Percentiles rank a stretch among this genome's conserved stretches.
These are phyloP conservation scores for Drosophila nigromelanica DNA, from an alignment of 1,140 invertebrate species.

Conservation along the genomic window DNA sequence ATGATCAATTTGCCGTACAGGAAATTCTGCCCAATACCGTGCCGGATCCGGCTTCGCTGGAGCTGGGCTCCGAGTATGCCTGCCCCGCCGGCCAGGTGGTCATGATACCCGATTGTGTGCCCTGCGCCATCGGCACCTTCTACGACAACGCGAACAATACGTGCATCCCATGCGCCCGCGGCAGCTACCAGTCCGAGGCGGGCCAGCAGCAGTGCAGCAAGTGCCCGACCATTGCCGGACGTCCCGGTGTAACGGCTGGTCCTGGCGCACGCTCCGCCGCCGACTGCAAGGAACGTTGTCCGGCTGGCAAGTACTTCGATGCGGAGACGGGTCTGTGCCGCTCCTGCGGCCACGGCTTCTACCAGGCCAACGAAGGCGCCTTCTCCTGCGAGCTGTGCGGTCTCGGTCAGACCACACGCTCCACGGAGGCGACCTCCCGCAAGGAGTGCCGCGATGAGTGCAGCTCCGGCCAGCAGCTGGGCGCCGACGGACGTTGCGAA, in stretches of 20 bases:
- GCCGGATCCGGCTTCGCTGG: constrained; percentile 94
- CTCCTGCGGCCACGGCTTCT: constrained; percentile 97
- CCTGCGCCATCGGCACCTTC: constrained; percentile 96
- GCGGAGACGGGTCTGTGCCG: constrained; percentile 92
- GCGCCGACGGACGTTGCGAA: constrained; percentile 94
- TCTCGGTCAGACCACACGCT: constrained; percentile 96
- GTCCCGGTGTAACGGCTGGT: constrained; percentile 93
- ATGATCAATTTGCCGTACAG: constrained; percentile 96
- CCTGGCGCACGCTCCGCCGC: constrained; percentile 93
- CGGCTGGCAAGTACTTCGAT: constrained; percentile 96
- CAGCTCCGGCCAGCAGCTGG: constrained; percentile 94
- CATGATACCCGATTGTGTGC: constrained; percentile 95
- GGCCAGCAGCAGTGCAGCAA: constrained; percentile 94
- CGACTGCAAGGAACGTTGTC: constrained; percentile 97
- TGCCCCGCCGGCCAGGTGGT: constrained; percentile 97
- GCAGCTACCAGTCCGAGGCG: constrained; percentile 96
- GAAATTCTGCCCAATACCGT: constrained; percentile 97
- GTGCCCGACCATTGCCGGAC: constrained; percentile 94
- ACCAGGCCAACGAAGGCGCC: constrained; percentile 95
- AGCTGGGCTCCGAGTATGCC: constrained; percentile 94
- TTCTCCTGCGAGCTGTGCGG: constrained; percentile 96
- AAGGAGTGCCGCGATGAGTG: constrained; percentile 96
- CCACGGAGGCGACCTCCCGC: constrained; percentile 93
- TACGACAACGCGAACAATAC: constrained; percentile 90
- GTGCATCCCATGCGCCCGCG: constrained; percentile 93